Evolutionary conservation across 2,888 invertebrate species (phyloP), one percentile per base, ranked within the genome.

Genomic region (Dryobota labecula): DNA sequence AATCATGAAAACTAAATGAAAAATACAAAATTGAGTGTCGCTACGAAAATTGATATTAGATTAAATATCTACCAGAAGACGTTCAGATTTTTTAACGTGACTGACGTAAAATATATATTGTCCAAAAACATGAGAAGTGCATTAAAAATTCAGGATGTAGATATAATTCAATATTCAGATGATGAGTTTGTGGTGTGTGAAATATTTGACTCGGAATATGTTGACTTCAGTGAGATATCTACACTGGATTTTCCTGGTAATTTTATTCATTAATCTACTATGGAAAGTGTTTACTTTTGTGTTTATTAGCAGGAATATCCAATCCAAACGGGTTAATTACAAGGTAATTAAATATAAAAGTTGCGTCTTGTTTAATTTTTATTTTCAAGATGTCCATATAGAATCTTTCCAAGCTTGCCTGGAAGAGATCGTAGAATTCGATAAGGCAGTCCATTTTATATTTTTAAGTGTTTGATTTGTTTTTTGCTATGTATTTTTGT

Each of bases 191-290:
- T 78, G 38, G 56, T 79, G 60, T 72, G 36, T 27, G 64, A 56
- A 45, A 27, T 69, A 47, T 27, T 41, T 11, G 27, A 63, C 9
- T 47, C 53, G 11, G 83, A 82, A 36, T 72, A 80, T 2, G 80
- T 83, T 13, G 86, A 89, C 20, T 86, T 83, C 0, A 83, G 57
- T 18, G 88, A 87, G 56, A 84, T 85, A n/a, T 84, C 67, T 20
- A 61, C 76, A 2, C 33, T 63, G 6, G 86, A 84, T 8, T 41
- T 64, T n/a, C 62, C 71, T 41, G 78, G 78, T 80, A 83, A 81
- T 54, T 13, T n/a, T 27, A 24, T n/a, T 15, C 15, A 18, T 27
- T 2, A 36, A 11, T 2, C 0, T 47, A 47, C n/a, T 47, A 2
- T n/a, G n/a, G 5, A 47, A 47, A n/a, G n/a, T n/a, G n/a, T n/a